Percentiles rank a stretch among this genome's conserved stretches.
phyloP scores from a whole-genome alignment of 2,888 invertebrate genomes.

The Physocephala rufipes region DNA sequence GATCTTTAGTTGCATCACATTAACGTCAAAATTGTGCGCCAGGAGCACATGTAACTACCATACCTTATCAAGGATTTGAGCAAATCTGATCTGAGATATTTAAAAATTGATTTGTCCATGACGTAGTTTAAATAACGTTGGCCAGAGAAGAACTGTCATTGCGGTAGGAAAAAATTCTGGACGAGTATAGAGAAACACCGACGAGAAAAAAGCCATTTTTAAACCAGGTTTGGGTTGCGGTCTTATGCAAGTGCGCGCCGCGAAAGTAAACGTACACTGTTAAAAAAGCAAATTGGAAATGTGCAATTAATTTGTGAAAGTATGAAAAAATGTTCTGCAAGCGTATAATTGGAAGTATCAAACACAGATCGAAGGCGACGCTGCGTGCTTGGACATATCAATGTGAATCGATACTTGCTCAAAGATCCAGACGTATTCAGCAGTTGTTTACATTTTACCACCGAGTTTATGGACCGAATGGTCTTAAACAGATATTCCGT shows the following conservation, averaged over 20 bases:
- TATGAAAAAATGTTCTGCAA: conserved; percentile 47
- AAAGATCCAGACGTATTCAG: conserved; percentile 71
- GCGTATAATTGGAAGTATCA: conserved; percentile 61
- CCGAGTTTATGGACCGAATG: conserved; percentile 72
- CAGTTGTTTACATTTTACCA: conserved; percentile 73
- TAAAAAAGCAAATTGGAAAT: background rate
- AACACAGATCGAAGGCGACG: conserved; percentile 67
- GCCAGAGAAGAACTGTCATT: background rate
- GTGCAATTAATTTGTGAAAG: background rate
- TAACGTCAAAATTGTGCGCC: background rate
- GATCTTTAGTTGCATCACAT: conserved; percentile 3
- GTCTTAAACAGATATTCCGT: conserved; percentile 68
- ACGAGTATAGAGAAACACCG: background rate
- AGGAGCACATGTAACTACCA: conserved; percentile 18
- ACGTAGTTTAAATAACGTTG: background rate
- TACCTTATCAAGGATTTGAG: background rate
- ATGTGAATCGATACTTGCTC: conserved; percentile 70
- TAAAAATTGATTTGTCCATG: background rate
- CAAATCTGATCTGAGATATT: background rate
- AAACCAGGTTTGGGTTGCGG: background rate
- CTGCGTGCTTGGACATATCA: conserved; percentile 69
- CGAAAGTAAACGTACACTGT: background rate
- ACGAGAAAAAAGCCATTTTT: background rate
- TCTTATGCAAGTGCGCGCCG: conserved; percentile 24
- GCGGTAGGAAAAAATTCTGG: conserved; percentile 1